Evolutionary conservation across 2,797 vertebrate genomes (phyloP).

Genomic region (Aselliscus stoliczkanus): DNA sequence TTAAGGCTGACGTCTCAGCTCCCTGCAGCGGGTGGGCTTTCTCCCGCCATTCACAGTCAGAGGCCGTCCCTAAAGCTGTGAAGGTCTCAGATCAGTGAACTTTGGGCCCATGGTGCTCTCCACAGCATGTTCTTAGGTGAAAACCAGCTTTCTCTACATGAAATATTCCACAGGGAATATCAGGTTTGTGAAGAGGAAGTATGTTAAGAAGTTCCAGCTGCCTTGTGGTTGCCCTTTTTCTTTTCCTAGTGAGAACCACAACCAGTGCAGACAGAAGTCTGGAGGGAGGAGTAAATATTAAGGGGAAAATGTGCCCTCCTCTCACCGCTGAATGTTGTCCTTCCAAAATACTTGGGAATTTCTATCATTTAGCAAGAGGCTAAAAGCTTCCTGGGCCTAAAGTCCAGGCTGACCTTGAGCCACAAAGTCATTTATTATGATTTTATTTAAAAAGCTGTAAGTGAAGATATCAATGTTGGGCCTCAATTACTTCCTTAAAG

Average conservation of each 20-base stretch:
- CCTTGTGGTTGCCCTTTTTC: neutral
- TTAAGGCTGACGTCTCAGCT: neutral
- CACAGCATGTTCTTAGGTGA: neutral
- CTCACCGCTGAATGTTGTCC: neutral
- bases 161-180: neutral
- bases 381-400: neutral
- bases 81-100: neutral
- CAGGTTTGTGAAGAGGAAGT: neutral
- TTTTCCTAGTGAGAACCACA: neutral
- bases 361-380: neutral
- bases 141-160: neutral
- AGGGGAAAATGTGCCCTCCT: neutral
- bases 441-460: constrained; percentile 42
- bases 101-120: neutral
- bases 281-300: neutral
- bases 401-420: neutral
- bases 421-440: neutral
- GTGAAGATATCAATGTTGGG: neutral
- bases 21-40: neutral
- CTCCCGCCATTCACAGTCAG: neutral
- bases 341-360: constrained; percentile 11
- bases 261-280: neutral
- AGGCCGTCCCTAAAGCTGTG: neutral
- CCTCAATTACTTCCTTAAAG: neutral
- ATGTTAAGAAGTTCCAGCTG: neutral